Percentiles rank a stretch among this genome's conserved stretches.
Conservation (phyloP, 2,888 invertebrate genomes). For the Torymus aiolomorphi region DNA sequence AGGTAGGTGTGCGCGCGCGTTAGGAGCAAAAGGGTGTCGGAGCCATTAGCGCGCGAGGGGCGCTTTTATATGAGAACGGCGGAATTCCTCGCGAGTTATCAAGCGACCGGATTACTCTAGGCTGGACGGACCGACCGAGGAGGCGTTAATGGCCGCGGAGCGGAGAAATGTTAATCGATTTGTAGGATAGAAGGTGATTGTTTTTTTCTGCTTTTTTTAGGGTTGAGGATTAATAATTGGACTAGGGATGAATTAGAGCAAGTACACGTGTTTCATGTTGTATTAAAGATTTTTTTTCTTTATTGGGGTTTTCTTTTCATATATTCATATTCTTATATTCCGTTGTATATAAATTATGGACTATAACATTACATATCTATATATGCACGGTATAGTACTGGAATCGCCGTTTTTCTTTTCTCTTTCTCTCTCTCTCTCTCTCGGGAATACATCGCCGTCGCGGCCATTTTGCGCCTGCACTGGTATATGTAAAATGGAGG, state of each 20-base stretch:
- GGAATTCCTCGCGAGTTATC: slow-evolving; percentile 70
- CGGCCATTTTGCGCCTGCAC: slow-evolving; percentile 57
- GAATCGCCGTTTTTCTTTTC: slow-evolving; percentile 62
- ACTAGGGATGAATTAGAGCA: not conserved
- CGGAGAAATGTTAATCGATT: slow-evolving; percentile 56
- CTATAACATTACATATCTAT: slow-evolving; percentile 63
- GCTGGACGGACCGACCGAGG: not conserved
- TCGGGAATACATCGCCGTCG: slow-evolving; percentile 47
- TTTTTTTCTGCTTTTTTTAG: too few relatives aligned
- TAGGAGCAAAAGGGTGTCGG: slow-evolving; percentile 68
- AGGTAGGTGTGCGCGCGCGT: slow-evolving; percentile 55
- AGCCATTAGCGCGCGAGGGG: slow-evolving; percentile 69
- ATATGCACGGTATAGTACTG: slow-evolving; percentile 63
- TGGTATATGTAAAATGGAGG: slow-evolving; percentile 58
- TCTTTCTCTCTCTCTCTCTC: slow-evolving; percentile 16
- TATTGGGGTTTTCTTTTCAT: slow-evolving; percentile 45
- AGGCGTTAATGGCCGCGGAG: slow-evolving; percentile 49
- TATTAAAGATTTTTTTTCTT: slow-evolving; percentile 41
- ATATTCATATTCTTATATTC: slow-evolving; percentile 54
- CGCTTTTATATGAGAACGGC: slow-evolving; percentile 65
- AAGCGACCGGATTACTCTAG: slow-evolving; percentile 27
- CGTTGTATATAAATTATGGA: slow-evolving; percentile 65
- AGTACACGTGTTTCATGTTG: slow-evolving; percentile 46
- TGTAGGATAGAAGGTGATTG: slow-evolving; percentile 8
- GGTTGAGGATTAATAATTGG: too few relatives aligned